These are phyloP conservation scores for Drosophila sechellia DNA, from an alignment of 1,140 invertebrate species.

Conservation along the genomic window DNA sequence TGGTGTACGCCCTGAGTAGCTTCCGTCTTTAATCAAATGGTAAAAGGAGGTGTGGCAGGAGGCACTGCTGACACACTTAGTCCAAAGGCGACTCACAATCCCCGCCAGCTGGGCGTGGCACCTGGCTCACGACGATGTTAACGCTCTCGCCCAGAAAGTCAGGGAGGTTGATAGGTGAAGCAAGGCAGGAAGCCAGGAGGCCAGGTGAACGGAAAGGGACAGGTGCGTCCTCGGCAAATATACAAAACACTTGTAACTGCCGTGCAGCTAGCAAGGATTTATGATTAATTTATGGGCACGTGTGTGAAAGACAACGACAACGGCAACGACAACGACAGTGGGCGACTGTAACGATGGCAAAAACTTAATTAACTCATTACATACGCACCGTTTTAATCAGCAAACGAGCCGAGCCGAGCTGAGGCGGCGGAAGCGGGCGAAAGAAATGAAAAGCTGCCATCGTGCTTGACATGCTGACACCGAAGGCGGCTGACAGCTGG, in stretches of 20 bases:
- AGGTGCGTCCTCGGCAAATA: slow-evolving; percentile 70
- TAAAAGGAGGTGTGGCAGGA: slow-evolving; percentile 59
- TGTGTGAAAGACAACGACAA: slow-evolving; percentile 18
- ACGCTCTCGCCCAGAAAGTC: slow-evolving; percentile 25
- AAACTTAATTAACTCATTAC: slow-evolving; percentile 84
- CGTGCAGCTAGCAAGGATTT: slow-evolving; percentile 59
- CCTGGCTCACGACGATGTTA: slow-evolving; percentile 38
- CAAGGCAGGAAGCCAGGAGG: not conserved
- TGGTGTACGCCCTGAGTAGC: slow-evolving; percentile 21
- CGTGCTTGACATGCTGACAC: slow-evolving; percentile 52
- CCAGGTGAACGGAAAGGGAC: slow-evolving; percentile 22
- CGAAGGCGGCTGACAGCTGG: slow-evolving; percentile 8
- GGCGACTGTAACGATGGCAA: slow-evolving; percentile 55
- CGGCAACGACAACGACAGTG: slow-evolving; percentile 20
- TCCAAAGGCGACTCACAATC: slow-evolving; percentile 4
- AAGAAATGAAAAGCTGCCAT: slow-evolving; percentile 50
- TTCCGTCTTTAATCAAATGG: slow-evolving; percentile 72
- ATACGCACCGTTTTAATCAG: slow-evolving; percentile 80
- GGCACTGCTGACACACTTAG: slow-evolving; percentile 74
- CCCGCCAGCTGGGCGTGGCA: slow-evolving; percentile 6
- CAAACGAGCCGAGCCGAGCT: slow-evolving; percentile 63
- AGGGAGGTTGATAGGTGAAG: not conserved
- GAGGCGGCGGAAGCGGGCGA: slow-evolving; percentile 29
- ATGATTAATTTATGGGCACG: slow-evolving; percentile 78
- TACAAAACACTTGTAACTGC: slow-evolving; percentile 78